Conservation (phyloP, 1,140 invertebrate genomes). For the Formica selysi region DNA sequence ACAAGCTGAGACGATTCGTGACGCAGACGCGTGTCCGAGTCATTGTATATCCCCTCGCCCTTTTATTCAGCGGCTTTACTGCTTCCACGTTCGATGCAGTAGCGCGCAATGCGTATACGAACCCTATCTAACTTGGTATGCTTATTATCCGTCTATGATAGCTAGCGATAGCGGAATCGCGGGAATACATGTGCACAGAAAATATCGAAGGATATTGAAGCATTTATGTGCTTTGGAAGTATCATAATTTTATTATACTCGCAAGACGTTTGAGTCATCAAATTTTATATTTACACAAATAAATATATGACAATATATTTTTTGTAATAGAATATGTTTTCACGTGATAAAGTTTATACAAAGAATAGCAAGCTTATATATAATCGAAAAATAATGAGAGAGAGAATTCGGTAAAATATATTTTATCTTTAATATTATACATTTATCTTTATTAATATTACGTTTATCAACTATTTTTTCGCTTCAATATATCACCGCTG, state of each 20-base stretch:
- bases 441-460: neutral
- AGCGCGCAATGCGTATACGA: neutral
- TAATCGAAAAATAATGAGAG: neutral
- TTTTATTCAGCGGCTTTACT: conserved; percentile 40
- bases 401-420: neutral
- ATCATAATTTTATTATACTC: conserved; percentile 1
- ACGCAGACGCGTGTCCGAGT: conserved; percentile 34
- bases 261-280: neutral
- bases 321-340: neutral
- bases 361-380: neutral
- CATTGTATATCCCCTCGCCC: neutral
- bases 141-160: conserved; percentile 52
- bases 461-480: neutral
- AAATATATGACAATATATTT: neutral
- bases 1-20: conserved; percentile 65
- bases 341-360: neutral
- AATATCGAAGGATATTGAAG: conserved; percentile 26
- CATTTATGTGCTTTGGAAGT: neutral
- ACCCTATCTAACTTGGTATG: conserved; percentile 46
- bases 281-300: conserved; percentile 7
- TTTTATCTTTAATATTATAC: neutral
- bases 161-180: conserved; percentile 43
- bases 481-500: neutral
- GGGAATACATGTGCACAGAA: neutral
- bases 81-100: conserved; percentile 12